Base-by-base conservation (phyloP, 2,888 invertebrate species). In the Pterobdella sp. region DNA sequence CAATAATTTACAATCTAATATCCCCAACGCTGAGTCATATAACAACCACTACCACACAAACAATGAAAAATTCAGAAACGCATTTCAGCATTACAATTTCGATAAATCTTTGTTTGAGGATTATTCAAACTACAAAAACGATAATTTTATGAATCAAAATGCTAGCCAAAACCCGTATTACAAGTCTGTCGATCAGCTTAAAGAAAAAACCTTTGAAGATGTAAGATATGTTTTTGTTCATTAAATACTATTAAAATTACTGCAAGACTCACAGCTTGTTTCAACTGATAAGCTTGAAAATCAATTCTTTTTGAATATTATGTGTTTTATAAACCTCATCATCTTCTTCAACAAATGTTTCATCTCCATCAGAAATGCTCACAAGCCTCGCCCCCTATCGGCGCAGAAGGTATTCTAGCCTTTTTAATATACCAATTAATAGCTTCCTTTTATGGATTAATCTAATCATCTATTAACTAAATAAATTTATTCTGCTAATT, bases 81-180 rank as follows among this genome's bases (percentile, higher is more conserved):
- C 18, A 18, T 7, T 18, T 18, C 42, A 42, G 42, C 18, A 14
- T 7, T 18, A 7, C 42, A 42, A 18, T 42, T 18, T 42, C 18
- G 42, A 42, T 42, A 18, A 42, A 14, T 7, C 7, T 7, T 7
- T 42, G 10, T 42, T 42, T 18, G 18, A 18, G 10, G 18, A 7
- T 18, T 42, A 7, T 18, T 42, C 18, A 7, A 42, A 18, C 42
- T 14, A 42, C 42, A 56, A 4, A 22, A n/a, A n/a, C n/a, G n/a
- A n/a, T n/a, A n/a, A n/a, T n/a, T n/a, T n/a, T n/a, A n/a, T n/a
- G n/a, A n/a, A n/a, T n/a, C n/a, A n/a, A n/a, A n/a, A n/a, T n/a
- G n/a, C n/a, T n/a, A n/a, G n/a, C 60, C 18, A 56, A 22, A 56
- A 56, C 60, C 60, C 60, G n/a, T 56, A 56, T 26, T 56, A 56